Evolutionary conservation across 1,140 invertebrate genomes (phyloP), one percentile per base, ranked within the genome.

Genomic region (Hyphantria cunea): DNA sequence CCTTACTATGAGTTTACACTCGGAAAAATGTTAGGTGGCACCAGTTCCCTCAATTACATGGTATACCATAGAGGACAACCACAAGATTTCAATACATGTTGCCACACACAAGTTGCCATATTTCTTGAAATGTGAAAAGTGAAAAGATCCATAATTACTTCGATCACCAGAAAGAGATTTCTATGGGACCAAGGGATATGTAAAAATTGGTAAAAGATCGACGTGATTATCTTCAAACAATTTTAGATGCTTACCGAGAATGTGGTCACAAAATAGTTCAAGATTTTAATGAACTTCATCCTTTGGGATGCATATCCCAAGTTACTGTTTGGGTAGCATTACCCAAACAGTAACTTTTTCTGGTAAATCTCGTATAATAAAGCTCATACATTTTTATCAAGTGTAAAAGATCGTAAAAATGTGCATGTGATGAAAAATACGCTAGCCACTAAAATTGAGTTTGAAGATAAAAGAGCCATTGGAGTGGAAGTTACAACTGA

Each of bases 1-100:
- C 14, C 55, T 8, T 58, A 49, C 31, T 58, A 34, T 33, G 44
- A 58, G 13, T 58, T 58, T 11, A 58, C 55, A 17, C 45, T 58
- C 12, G 55, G 44, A 0, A 58, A 58, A 58, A 58, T 58, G 44
- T 44, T 58, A 10, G 55, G 55, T 25, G 55, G 55, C 25, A 58
- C 44, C 0, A 58, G 55, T 14, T 48, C 44, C 10, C 45, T 58
- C 0, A 58, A 58, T 6, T 58, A 58, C n/a, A 58, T 58, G 55
- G 48, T 48, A 7, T 58, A 58, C 15, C 55, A 58, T 13, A 58
- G 32, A 39, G 55, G 55, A 0, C 55, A 58, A 8, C 55, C 55
- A 0, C 13, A 31, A 15, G 55, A 58, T 10, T 58, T 58, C n/a
- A 15, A 58, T 17, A 48, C 55, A n/a, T n/a, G n/a, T n/a, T n/a